Conservation (phyloP, 2,888 invertebrate species). For the Eupithecia subumbrata region DNA sequence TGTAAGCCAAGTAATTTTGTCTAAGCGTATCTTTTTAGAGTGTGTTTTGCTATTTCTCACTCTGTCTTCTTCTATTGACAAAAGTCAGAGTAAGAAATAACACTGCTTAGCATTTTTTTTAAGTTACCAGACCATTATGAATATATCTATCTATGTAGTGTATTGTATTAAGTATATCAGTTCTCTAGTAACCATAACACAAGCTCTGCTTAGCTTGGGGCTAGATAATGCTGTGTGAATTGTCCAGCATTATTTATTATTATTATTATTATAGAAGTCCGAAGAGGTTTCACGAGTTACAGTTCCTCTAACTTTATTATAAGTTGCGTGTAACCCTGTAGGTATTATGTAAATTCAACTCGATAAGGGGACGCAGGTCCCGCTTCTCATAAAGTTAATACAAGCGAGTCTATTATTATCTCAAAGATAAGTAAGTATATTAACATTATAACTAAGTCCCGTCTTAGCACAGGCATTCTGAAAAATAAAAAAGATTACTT, state of each 20-base stretch:
- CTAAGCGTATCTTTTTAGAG: not conserved
- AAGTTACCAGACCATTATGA: too few species aligned
- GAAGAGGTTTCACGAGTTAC: not conserved
- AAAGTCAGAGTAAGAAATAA: too few species aligned
- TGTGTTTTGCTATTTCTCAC: too few species aligned
- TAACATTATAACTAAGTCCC: not conserved
- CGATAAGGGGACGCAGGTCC: conserved; percentile 63
- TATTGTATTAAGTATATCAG: too few species aligned
- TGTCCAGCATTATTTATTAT: too few species aligned
- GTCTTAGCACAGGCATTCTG: not conserved
- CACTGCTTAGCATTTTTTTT: too few species aligned
- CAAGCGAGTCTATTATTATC: conserved; percentile 54
- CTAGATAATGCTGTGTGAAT: too few species aligned
- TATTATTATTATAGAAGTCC: too few species aligned
- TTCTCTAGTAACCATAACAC: too few species aligned
- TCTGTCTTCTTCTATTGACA: too few species aligned
- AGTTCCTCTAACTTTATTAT: conserved; percentile 1
- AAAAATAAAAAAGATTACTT: not conserved
- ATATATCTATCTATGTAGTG: too few species aligned
- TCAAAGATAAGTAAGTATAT: conserved; percentile 5
- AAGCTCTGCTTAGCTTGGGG: too few species aligned
- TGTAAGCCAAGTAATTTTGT: not conserved
- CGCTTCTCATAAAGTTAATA: conserved; percentile 59
- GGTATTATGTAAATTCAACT: conserved; percentile 71
- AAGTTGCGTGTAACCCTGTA: conserved; percentile 45